These are phyloP conservation scores for Chrysochloris asiatica DNA, from an alignment of 2,113 vertebrate genomes.

Conservation along the genomic window DNA sequence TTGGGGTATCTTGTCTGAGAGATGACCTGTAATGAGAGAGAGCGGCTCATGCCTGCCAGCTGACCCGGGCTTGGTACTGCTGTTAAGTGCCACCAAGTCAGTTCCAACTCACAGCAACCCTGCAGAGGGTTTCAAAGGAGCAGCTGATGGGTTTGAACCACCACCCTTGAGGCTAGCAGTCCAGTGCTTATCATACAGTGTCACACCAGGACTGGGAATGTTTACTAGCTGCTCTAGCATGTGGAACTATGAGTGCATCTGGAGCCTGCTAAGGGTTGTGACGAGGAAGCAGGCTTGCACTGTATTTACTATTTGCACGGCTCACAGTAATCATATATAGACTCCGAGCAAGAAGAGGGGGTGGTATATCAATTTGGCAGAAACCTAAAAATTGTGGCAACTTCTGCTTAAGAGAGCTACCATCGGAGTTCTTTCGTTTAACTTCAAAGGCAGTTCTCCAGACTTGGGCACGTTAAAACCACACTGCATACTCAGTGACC, in stretches of 20 bases:
- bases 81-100: too few relatives aligned
- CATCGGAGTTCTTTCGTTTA: neutral
- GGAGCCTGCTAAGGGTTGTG: neutral
- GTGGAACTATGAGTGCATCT: accelerated
- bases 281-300: neutral
- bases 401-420: neutral
- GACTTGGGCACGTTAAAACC: slow-evolving; percentile 20
- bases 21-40: neutral
- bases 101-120: too few relatives aligned
- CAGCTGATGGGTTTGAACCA: too few relatives aligned
- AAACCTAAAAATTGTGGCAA: neutral
- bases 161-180: too few relatives aligned
- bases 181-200: too few relatives aligned
- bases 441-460: neutral
- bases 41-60: neutral
- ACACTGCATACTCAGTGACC: neutral
- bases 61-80: accelerated
- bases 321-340: neutral
- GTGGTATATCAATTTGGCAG: neutral
- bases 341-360: neutral
- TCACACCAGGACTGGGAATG: too few relatives aligned
- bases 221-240: accelerated
- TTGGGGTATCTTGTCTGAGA: neutral
- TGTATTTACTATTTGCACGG: neutral
- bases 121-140: too few relatives aligned